Evolutionary conservation across 1,140 invertebrate species (phyloP).

Genomic region (Drosophila lacteicornis): DNA sequence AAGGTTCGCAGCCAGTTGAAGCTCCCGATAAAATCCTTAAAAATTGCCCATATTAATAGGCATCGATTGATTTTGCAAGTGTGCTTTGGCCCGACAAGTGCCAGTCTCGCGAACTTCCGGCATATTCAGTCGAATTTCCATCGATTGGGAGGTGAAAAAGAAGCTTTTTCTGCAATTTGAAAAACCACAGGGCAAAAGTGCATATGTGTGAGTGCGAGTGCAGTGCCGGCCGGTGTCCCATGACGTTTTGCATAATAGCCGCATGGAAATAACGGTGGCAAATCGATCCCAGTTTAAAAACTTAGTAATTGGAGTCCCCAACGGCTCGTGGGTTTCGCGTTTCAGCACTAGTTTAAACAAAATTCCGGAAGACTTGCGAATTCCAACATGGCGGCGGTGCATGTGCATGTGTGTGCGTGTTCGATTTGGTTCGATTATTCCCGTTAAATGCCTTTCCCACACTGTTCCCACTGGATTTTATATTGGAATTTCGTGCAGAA

Average conservation of each 20-base stretch:
- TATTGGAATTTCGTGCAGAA: slow-evolving; percentile 4
- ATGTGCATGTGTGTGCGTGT: slow-evolving; percentile 16
- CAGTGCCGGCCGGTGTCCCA: slow-evolving; percentile 44
- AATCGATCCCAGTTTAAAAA: slow-evolving; percentile 8
- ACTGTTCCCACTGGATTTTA: neutral
- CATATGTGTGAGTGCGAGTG: neutral
- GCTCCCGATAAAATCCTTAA: slow-evolving; percentile 45
- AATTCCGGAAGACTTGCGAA: slow-evolving; percentile 18
- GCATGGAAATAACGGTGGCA: slow-evolving; percentile 17
- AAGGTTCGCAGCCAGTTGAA: slow-evolving; percentile 51
- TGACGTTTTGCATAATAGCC: slow-evolving; percentile 44
- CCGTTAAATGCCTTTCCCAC: slow-evolving; percentile 13
- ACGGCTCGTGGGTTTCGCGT: neutral
- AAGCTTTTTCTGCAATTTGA: neutral
- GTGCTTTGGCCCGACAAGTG: slow-evolving; percentile 28
- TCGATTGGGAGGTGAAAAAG: neutral
- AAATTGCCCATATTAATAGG: slow-evolving; percentile 34
- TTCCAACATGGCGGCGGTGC: slow-evolving; percentile 67
- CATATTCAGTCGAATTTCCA: neutral
- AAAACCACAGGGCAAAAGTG: neutral
- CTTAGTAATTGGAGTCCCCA: neutral
- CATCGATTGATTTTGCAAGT: slow-evolving; percentile 62
- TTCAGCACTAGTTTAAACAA: slow-evolving; percentile 3
- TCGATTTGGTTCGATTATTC: slow-evolving; percentile 22
- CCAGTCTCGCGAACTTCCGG: slow-evolving; percentile 1